Conservation (phyloP, 2,797 vertebrate genomes). For the Tapirus indicus region DNA sequence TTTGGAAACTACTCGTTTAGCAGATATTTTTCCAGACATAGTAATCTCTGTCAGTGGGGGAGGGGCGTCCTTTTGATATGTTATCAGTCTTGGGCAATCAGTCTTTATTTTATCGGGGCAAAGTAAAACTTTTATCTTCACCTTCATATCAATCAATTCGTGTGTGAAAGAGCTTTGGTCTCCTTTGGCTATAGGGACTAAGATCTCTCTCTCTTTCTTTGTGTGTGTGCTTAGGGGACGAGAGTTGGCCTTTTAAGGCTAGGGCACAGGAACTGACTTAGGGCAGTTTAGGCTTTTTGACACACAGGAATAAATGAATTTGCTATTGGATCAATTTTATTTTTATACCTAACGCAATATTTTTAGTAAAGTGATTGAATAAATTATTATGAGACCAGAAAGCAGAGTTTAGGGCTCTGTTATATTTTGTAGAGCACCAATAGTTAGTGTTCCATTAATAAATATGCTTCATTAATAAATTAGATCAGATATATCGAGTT, state of each 20-base stretch:
- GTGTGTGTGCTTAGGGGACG: neutral
- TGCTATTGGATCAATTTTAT: slow-evolving; percentile 33
- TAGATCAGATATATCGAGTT: neutral
- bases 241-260: slow-evolving; percentile 42
- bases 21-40: slow-evolving; percentile 35
- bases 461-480: slow-evolving; percentile 1
- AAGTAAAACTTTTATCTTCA: slow-evolving; percentile 74
- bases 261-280: neutral
- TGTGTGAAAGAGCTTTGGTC: slow-evolving; percentile 38
- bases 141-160: slow-evolving; percentile 62
- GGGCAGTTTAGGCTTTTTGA: neutral
- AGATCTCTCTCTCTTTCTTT: neutral
- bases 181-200: slow-evolving; percentile 47
- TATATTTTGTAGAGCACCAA: slow-evolving; percentile 6
- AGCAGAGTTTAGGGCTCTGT: neutral
- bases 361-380: slow-evolving; percentile 50
- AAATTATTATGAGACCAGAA: slow-evolving; percentile 33
- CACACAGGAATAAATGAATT: neutral
- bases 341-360: slow-evolving; percentile 15
- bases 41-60: slow-evolving; percentile 17
- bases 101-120: slow-evolving; percentile 68
- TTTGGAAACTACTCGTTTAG: slow-evolving; percentile 31
- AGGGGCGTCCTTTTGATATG: slow-evolving; percentile 47
- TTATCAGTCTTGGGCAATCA: slow-evolving; percentile 47
- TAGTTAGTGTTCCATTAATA: neutral